These are phyloP conservation scores for Drosophila melanosoma DNA, from an alignment of 2,888 invertebrate species.

Conservation along the genomic window DNA sequence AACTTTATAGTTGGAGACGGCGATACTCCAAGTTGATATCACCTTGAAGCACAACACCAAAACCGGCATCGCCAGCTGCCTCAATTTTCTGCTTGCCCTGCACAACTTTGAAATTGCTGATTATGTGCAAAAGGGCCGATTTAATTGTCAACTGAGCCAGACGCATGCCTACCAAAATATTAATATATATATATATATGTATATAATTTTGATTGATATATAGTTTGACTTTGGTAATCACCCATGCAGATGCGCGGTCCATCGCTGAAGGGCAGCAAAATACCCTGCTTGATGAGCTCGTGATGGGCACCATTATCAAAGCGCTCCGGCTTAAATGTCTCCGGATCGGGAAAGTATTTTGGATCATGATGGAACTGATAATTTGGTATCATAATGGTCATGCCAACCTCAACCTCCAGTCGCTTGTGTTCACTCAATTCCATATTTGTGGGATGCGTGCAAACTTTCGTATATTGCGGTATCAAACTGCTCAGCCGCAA, in stretches of 20 bases:
- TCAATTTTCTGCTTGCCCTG: slow-evolving; percentile 22
- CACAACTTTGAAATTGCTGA: slow-evolving; percentile 64
- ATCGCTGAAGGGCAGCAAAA: slow-evolving; percentile 82
- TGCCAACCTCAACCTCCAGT: slow-evolving; percentile 71
- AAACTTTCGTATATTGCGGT: slow-evolving; percentile 69
- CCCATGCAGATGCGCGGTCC: slow-evolving; percentile 83
- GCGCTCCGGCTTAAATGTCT: slow-evolving; percentile 77
- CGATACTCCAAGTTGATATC: slow-evolving; percentile 70
- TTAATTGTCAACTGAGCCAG: slow-evolving; percentile 72
- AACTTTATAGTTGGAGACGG: slow-evolving; percentile 43
- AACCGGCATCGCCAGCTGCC: slow-evolving; percentile 55
- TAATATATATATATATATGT: neutral
- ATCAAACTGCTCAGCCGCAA: slow-evolving; percentile 74
- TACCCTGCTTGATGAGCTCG: slow-evolving; percentile 66
- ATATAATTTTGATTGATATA: neutral
- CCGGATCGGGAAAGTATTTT: slow-evolving; percentile 72
- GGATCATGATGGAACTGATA: slow-evolving; percentile 82
- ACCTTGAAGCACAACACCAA: slow-evolving; percentile 67
- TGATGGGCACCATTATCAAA: slow-evolving; percentile 74
- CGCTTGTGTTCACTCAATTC: slow-evolving; percentile 52
- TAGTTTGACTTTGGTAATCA: slow-evolving; percentile 18
- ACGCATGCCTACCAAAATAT: slow-evolving; percentile 57
- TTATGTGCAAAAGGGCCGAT: slow-evolving; percentile 65
- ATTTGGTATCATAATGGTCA: slow-evolving; percentile 79
- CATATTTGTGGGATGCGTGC: slow-evolving; percentile 65